phyloP scores from a whole-genome alignment of 2,888 invertebrate genomes.

The Drosophila birchii region DNA sequence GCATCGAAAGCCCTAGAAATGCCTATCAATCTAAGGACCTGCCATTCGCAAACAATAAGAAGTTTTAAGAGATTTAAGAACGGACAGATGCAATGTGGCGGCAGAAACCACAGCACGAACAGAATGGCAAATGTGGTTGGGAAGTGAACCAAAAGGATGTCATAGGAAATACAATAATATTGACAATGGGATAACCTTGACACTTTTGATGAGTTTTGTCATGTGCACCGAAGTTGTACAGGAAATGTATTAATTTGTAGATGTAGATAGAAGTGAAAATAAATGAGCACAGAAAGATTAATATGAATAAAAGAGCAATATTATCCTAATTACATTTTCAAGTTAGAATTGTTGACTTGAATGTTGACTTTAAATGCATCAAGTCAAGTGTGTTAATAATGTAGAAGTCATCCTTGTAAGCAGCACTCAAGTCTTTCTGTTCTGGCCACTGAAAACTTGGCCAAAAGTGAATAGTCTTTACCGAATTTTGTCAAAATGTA shows the following conservation, averaged over 20 bases:
- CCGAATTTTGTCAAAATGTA: slow-evolving; percentile 4
- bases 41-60: slow-evolving; percentile 29
- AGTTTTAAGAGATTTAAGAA: slow-evolving; percentile 31
- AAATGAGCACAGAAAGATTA: not conserved
- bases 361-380: not conserved
- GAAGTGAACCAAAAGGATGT: slow-evolving; percentile 34
- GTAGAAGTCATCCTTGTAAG: not conserved
- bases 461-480: not conserved
- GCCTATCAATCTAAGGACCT: slow-evolving; percentile 56
- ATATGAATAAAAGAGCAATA: no score
- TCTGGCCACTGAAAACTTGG: not conserved
- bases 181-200: slow-evolving; percentile 10
- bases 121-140: slow-evolving; percentile 29
- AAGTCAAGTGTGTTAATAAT: not conserved
- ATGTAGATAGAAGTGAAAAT: not conserved
- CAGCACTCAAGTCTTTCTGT: slow-evolving; percentile 4
- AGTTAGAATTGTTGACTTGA: no score
- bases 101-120: slow-evolving; percentile 10
- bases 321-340: no score
- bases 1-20: slow-evolving; percentile 39
- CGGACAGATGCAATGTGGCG: slow-evolving; percentile 14
- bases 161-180: slow-evolving; percentile 11
- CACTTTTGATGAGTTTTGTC: slow-evolving; percentile 1
- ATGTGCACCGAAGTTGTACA: not conserved
- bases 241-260: slow-evolving; percentile 6